These are phyloP conservation scores for Ganaspis brasiliensis DNA, from an alignment of 2,888 invertebrate species.

Conservation along the genomic window DNA sequence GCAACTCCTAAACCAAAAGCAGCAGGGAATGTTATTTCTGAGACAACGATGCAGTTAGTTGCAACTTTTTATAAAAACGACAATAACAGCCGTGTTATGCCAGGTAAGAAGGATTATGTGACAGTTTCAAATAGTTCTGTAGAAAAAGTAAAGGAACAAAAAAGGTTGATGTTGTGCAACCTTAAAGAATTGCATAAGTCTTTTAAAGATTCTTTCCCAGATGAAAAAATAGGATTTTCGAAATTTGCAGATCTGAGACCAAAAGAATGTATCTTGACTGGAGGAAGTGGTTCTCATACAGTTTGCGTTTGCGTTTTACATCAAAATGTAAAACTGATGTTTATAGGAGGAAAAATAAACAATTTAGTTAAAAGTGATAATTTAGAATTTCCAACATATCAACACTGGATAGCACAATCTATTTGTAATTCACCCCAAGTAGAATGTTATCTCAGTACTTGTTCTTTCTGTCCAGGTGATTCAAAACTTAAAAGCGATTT, in stretches of 20 bases:
- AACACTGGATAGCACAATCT: background rate
- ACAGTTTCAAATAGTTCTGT: slow-evolving; percentile 1
- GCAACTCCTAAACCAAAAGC: slow-evolving; percentile 15
- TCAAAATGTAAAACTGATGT: slow-evolving; percentile 54
- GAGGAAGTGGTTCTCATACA: background rate
- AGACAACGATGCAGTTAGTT: background rate
- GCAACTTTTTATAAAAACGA: background rate
- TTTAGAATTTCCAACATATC: background rate
- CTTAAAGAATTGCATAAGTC: slow-evolving; percentile 10
- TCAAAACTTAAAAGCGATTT: background rate
- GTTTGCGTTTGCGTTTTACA: slow-evolving; percentile 54
- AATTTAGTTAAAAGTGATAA: background rate
- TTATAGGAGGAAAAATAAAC: background rate
- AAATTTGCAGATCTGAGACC: background rate
- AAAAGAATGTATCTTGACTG: background rate
- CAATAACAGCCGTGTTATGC: slow-evolving; percentile 22
- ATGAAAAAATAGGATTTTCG: background rate
- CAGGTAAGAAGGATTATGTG: background rate
- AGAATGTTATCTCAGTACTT: background rate
- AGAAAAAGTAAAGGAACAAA: slow-evolving; percentile 31
- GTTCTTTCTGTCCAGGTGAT: background rate
- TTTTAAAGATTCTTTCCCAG: slow-evolving; percentile 25
- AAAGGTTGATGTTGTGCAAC: slow-evolving; percentile 16
- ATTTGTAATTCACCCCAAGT: background rate
- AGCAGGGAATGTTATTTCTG: slow-evolving; percentile 10